phyloP scores from a whole-genome alignment of 1,140 invertebrate genomes.

The Archivesica marissinica region DNA sequence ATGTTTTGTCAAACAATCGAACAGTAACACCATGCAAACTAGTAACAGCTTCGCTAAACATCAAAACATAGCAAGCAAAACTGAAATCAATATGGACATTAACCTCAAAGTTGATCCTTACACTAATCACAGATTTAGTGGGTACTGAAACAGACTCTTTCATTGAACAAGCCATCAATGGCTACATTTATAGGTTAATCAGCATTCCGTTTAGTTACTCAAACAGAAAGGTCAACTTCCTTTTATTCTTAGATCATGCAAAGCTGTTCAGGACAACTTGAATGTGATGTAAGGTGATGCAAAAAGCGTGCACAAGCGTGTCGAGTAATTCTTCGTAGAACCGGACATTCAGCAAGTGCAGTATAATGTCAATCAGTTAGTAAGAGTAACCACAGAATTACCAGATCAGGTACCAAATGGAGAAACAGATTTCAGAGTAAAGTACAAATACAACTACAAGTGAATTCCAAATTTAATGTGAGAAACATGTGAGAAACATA shows the following conservation, averaged over 20 bases:
- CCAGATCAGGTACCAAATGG: too few species aligned
- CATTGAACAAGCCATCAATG: constrained; percentile 32
- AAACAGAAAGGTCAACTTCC: neutral
- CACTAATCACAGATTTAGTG: neutral
- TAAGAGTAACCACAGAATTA: too few species aligned
- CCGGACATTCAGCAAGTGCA: neutral
- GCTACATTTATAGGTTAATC: neutral
- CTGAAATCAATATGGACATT: constrained; percentile 33
- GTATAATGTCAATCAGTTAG: neutral
- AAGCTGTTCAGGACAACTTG: too few species aligned
- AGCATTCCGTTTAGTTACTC: neutral
- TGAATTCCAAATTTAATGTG: too few species aligned
- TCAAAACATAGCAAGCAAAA: constrained; percentile 8
- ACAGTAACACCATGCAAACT: neutral
- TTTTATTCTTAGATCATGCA: too few species aligned
- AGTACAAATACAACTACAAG: too few species aligned
- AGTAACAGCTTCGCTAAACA: neutral
- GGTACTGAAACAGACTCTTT: constrained; percentile 22
- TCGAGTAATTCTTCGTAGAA: neutral
- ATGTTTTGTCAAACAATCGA: constrained; percentile 23
- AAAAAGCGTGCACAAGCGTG: neutral
- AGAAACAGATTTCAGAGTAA: too few species aligned
- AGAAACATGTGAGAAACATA: too few species aligned
- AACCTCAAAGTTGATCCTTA: constrained; percentile 12
- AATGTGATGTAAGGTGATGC: too few species aligned